A percentile compares a stretch with the other conserved stretches of the same genome.
Conservation (phyloP, 2,113 vertebrate genomes). For the Stegastes partitus region DNA sequence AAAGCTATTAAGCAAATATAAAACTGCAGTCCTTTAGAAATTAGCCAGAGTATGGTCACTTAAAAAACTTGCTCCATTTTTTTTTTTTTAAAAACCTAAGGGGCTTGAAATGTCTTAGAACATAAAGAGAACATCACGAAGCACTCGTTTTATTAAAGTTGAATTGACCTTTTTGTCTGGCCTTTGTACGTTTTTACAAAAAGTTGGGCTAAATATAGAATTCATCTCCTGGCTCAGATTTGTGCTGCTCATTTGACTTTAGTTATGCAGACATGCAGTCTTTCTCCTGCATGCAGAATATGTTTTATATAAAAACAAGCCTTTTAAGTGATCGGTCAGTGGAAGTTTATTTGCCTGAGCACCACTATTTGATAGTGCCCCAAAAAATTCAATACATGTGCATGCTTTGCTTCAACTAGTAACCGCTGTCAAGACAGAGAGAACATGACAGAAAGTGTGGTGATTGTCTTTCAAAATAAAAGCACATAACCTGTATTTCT, state of each 20-base stretch:
- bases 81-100: neutral
- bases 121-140: neutral
- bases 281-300: neutral
- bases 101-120: neutral
- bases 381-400: neutral
- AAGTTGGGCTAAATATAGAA: conserved; percentile 13
- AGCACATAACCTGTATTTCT: neutral
- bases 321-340: neutral
- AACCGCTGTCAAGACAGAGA: neutral
- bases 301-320: neutral
- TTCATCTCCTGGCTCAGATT: neutral
- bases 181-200: conserved; percentile 41
- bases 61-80: neutral
- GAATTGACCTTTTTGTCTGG: conserved; percentile 27
- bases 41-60: neutral
- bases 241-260: conserved; percentile 16
- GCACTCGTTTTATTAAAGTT: neutral
- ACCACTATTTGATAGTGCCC: neutral
- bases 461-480: conserved; percentile 53
- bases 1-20: neutral
- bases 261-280: neutral
- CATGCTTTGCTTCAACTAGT: neutral
- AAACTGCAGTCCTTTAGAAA: neutral
- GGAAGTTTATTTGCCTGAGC: neutral
- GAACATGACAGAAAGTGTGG: conserved; percentile 7